A percentile compares a stretch with the other conserved stretches of the same genome.
phyloP scores from a whole-genome alignment of 2,113 vertebrate genomes.

The Talpa occidentalis region DNA sequence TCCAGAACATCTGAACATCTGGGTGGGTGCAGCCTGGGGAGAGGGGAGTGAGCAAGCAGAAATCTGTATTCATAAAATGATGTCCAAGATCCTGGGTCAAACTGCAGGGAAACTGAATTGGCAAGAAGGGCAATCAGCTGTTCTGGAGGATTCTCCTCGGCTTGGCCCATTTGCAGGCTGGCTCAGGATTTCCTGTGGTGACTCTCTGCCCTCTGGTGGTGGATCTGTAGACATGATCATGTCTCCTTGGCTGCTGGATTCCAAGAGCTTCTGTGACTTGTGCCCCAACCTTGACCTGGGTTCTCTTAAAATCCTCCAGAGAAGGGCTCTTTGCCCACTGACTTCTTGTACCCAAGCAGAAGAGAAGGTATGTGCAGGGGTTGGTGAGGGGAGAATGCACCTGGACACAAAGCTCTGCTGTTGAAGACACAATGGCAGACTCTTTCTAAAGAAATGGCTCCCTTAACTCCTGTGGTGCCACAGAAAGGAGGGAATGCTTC shows the following conservation, averaged over 20 bases:
- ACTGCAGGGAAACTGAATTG: neutral
- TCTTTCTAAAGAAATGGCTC: neutral
- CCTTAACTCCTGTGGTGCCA: neutral
- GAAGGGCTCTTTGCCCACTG: neutral
- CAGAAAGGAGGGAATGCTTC: neutral
- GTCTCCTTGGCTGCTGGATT: no score
- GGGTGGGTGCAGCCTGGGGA: fast-evolving
- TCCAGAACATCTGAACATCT: neutral
- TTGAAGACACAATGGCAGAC: neutral
- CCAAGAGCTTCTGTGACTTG: neutral
- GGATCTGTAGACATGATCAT: neutral
- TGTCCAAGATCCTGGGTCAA: neutral
- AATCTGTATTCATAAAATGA: neutral
- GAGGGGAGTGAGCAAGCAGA: neutral
- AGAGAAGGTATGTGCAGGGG: neutral
- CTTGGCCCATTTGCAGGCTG: fast-evolving
- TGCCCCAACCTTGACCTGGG: neutral
- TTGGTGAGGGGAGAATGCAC: neutral
- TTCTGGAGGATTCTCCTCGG: neutral
- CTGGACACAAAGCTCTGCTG: neutral
- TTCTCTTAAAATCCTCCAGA: neutral
- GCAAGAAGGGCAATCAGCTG: neutral
- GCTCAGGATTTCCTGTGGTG: neutral
- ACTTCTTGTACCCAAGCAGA: neutral
- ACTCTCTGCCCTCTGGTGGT: slow-evolving; percentile 68